These are phyloP conservation scores for Leucopsar rothschildi DNA, from an alignment of 2,113 vertebrate species.

Conservation along the genomic window DNA sequence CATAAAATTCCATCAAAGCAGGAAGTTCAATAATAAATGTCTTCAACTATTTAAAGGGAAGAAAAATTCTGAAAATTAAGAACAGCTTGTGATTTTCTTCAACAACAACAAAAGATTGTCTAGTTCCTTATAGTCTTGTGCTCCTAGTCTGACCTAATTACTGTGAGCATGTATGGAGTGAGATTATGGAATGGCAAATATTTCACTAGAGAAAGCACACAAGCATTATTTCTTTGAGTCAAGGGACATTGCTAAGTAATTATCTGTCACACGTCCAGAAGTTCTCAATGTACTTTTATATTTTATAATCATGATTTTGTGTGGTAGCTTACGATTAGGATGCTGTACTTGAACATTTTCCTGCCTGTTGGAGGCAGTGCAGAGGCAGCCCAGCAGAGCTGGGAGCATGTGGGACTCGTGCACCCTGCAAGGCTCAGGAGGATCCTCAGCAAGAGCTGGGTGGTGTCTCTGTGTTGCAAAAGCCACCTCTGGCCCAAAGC, in stretches of 20 bases:
- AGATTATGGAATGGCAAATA: not conserved
- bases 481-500: not conserved
- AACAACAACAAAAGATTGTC: not conserved
- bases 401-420: not conserved
- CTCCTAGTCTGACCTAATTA: not conserved
- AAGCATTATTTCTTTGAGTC: not conserved
- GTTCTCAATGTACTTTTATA: not conserved
- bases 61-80: not conserved
- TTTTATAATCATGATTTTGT: not conserved
- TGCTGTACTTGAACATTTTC: not conserved
- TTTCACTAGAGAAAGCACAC: not conserved
- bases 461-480: not conserved
- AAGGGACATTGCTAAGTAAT: not conserved
- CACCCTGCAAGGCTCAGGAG: not conserved
- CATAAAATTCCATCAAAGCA: conserved; percentile 25
- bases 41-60: not conserved
- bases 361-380: not conserved
- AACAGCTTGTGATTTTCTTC: not conserved
- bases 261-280: not conserved
- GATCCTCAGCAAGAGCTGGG: not conserved
- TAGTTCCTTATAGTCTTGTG: not conserved
- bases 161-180: not conserved
- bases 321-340: not conserved
- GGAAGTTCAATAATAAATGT: conserved; percentile 31
- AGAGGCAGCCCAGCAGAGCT: not conserved